Conservation (phyloP, 2,113 vertebrate species). For the Lepisosteus oculatus region DNA sequence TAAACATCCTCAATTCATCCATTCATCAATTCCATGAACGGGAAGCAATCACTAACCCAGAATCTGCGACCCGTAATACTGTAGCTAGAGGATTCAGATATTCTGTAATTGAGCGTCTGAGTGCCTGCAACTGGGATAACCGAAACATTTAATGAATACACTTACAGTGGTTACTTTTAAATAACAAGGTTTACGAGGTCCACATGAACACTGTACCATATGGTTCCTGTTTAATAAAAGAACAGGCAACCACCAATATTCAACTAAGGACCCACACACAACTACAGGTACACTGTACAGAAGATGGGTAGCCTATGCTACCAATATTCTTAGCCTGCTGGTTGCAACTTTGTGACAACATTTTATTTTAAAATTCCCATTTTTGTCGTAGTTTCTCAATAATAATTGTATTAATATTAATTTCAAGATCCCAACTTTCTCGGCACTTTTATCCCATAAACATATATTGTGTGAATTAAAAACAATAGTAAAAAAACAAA, state of each 20-base stretch:
- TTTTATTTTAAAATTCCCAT: background rate
- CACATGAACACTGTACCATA: conserved; percentile 1
- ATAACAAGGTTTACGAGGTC: conserved; percentile 3
- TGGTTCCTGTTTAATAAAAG: background rate
- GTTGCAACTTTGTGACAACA: background rate
- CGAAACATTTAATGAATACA: background rate
- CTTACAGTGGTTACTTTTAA: conserved; percentile 1
- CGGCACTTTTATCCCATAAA: too few relatives aligned
- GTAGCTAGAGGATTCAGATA: too few relatives aligned
- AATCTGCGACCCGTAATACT: background rate
- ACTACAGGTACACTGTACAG: too few relatives aligned
- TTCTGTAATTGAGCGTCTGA: background rate
- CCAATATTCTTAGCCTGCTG: too few relatives aligned
- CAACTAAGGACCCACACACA: too few relatives aligned
- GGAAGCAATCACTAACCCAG: background rate
- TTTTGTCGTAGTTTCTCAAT: background rate
- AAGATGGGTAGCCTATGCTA: too few relatives aligned
- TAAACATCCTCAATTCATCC: background rate
- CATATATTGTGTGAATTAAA: too few relatives aligned
- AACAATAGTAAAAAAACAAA: too few relatives aligned
- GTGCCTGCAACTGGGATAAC: background rate
- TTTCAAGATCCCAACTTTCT: background rate
- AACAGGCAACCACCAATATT: background rate
- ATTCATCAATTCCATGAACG: background rate
- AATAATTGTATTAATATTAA: background rate